These are phyloP conservation scores for Gallinago undulata DNA, from an alignment of 2,113 vertebrate genomes.

Conservation along the genomic window DNA sequence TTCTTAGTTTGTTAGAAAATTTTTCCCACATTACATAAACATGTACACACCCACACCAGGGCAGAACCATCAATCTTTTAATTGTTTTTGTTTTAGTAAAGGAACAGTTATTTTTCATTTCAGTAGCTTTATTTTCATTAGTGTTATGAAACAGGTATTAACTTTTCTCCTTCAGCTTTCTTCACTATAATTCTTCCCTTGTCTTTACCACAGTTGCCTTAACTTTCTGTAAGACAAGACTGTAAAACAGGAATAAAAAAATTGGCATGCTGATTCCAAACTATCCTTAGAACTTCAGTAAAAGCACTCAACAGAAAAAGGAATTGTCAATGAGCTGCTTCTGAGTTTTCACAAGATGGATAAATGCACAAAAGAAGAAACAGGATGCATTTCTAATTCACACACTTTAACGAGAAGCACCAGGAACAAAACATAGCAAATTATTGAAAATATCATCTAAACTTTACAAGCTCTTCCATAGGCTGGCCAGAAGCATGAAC, in stretches of 20 bases:
- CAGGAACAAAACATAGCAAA: neutral
- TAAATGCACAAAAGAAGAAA: neutral
- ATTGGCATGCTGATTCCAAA: neutral
- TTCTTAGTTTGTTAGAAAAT: slow-evolving; percentile 42
- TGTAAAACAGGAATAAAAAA: neutral
- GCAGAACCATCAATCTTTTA: neutral
- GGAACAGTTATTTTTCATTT: slow-evolving; percentile 37
- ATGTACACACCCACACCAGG: neutral
- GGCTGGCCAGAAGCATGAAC: neutral
- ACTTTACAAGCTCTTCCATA: neutral
- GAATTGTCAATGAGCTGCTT: neutral
- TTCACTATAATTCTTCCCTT: neutral
- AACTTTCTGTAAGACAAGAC: neutral
- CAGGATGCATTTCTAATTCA: rapidly evolving
- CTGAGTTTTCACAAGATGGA: neutral
- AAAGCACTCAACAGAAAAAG: neutral
- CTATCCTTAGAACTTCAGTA: neutral
- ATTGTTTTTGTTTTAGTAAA: neutral
- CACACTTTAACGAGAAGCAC: neutral
- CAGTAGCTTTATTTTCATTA: neutral
- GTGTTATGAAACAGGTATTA: neutral
- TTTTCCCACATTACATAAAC: slow-evolving; percentile 49
- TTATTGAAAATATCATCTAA: neutral
- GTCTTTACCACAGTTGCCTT: neutral
- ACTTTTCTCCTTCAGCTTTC: neutral